Conservation (phyloP, 2,113 vertebrate genomes). For the Ancistrus triradiatus region DNA sequence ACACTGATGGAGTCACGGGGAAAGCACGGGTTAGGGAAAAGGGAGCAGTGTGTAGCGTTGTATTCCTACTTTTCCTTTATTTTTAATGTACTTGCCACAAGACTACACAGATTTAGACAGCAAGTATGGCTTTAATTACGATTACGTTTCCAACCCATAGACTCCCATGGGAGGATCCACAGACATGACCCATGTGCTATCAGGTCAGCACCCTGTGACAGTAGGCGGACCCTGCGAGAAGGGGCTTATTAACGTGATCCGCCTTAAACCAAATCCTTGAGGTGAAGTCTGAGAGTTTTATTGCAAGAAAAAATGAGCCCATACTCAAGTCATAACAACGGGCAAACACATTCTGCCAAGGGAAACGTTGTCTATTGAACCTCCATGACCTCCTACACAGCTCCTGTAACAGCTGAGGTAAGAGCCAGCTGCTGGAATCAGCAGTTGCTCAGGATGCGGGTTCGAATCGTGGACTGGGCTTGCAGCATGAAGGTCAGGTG, state of each 20-base stretch:
- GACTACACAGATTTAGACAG: constrained; percentile 1
- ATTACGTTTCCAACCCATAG: background rate
- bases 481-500: no score
- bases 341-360: no score
- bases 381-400: no score
- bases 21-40: constrained; percentile 35
- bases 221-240: background rate
- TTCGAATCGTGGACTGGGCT: no score
- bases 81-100: constrained; percentile 1
- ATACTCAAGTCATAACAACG: no score
- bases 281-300: no score
- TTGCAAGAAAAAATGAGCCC: no score
- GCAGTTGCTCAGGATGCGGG: no score
- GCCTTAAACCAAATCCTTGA: background rate
- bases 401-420: no score
- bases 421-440: no score
- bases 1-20: constrained; percentile 50
- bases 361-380: no score
- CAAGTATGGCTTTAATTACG: constrained; percentile 28
- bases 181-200: no score
- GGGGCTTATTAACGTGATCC: background rate
- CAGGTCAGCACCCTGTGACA: background rate
- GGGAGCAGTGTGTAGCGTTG: background rate
- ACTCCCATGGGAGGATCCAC: background rate
- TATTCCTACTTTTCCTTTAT: background rate